phyloP scores from a whole-genome alignment of 2,113 vertebrate genomes.

The Mus spicilegus region DNA sequence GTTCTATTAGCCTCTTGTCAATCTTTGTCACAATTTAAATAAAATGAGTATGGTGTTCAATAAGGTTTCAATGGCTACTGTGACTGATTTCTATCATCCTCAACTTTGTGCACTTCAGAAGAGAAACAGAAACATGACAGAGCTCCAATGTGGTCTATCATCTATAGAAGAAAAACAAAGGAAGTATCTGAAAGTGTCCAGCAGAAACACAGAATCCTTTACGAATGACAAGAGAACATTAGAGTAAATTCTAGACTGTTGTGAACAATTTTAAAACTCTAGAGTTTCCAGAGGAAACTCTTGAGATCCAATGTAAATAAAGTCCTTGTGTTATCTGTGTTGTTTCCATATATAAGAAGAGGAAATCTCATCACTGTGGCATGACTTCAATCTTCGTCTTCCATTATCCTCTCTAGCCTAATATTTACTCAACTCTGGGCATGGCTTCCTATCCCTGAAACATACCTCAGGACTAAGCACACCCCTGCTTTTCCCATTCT shows the following conservation, averaged over 20 bases:
- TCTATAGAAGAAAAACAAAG: neutral
- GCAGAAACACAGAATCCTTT: neutral
- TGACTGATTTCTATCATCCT: neutral
- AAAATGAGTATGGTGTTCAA: neutral
- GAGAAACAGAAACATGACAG: neutral
- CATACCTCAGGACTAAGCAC: neutral
- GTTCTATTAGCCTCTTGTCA: neutral
- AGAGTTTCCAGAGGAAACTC: neutral
- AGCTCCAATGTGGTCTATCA: neutral
- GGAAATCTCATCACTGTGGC: neutral
- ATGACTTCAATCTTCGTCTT: neutral
- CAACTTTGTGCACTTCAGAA: neutral
- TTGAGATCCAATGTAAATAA: neutral
- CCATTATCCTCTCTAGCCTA: neutral
- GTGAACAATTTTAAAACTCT: neutral
- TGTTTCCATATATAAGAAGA: neutral
- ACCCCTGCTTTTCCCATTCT: rapidly evolving
- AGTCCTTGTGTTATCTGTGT: neutral
- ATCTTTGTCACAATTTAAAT: neutral
- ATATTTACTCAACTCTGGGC: neutral
- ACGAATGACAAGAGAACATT: neutral
- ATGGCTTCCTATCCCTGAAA: neutral
- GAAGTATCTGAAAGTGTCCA: rapidly evolving
- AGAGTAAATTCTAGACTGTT: neutral
- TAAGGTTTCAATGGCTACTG: neutral